Percentiles rank a stretch among this genome's conserved stretches.
Conservation (phyloP, 2,888 invertebrate genomes). For the Lobophora halterata region DNA sequence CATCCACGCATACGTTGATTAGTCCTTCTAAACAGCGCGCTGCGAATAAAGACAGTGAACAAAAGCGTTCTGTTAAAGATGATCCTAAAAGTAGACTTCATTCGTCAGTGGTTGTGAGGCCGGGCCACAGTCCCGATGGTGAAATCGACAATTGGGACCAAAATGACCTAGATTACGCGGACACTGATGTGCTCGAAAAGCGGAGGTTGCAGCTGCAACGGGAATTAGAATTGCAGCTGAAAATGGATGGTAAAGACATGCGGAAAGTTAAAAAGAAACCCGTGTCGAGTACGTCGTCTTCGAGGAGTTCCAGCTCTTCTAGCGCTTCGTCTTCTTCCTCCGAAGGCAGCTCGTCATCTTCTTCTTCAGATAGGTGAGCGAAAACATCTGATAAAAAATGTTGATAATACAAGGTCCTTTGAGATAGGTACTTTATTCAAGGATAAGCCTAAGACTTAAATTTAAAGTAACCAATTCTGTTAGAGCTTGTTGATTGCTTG, state of each 20-base stretch:
- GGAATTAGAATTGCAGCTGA: slow-evolving; percentile 88
- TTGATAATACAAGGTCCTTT: too few relatives aligned
- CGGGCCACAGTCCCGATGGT: slow-evolving; percentile 81
- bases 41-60: slow-evolving; percentile 83
- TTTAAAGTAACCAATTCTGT: too few relatives aligned
- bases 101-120: slow-evolving; percentile 82
- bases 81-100: slow-evolving; percentile 84
- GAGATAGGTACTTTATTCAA: too few relatives aligned
- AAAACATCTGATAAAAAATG: too few relatives aligned
- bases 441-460: too few relatives aligned
- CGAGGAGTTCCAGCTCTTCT: slow-evolving; percentile 83
- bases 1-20: slow-evolving; percentile 86
- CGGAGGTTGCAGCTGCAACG: slow-evolving; percentile 87
- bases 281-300: slow-evolving; percentile 85
- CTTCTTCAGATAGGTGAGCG: slow-evolving; percentile 76
- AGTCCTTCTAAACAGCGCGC: slow-evolving; percentile 88
- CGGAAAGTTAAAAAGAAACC: slow-evolving; percentile 86
- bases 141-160: slow-evolving; percentile 90
- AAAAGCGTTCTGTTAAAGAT: slow-evolving; percentile 78
- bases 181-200: slow-evolving; percentile 89
- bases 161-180: slow-evolving; percentile 89
- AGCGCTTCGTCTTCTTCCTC: slow-evolving; percentile 84
- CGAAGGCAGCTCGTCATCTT: slow-evolving; percentile 84
- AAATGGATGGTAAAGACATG: slow-evolving; percentile 85
- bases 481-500: too few relatives aligned